Conservation (phyloP, 2,113 vertebrate genomes). For the Corvus hawaiiensis region DNA sequence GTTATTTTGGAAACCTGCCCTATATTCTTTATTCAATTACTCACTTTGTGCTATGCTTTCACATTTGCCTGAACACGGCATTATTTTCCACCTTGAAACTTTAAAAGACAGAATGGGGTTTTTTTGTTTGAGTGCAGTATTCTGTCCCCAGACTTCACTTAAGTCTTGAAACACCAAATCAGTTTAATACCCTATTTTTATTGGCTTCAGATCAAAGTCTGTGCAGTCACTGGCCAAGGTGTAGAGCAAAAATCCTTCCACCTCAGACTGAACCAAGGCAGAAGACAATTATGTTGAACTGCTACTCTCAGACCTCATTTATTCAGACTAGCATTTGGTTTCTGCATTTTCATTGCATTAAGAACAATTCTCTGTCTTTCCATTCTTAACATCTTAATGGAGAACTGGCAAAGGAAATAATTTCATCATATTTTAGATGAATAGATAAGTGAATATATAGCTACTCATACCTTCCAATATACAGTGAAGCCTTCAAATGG, state of each 20-base stretch:
- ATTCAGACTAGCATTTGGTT: neutral
- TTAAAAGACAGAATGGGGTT: neutral
- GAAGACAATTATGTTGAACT: neutral
- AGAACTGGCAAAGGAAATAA: slow-evolving; percentile 19
- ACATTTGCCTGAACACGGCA: neutral
- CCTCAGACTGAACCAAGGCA: neutral
- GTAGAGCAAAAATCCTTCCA: neutral
- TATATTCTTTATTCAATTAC: neutral
- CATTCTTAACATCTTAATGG: neutral
- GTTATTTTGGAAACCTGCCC: neutral
- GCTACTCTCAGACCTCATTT: neutral
- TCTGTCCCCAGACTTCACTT: neutral
- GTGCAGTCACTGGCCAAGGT: neutral
- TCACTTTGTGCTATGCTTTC: neutral
- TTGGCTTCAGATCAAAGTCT: neutral
- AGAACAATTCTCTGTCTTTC: neutral
- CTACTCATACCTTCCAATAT: neutral
- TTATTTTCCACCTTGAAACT: neutral
- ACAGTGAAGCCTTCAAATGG: slow-evolving; percentile 22
- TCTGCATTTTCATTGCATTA: neutral
- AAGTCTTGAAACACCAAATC: neutral
- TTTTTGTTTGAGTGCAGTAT: neutral
- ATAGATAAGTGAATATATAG: neutral
- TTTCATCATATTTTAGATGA: neutral
- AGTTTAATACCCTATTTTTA: neutral